These are phyloP conservation scores for Equus przewalskii DNA, from an alignment of 2,113 vertebrate species.

Conservation along the genomic window DNA sequence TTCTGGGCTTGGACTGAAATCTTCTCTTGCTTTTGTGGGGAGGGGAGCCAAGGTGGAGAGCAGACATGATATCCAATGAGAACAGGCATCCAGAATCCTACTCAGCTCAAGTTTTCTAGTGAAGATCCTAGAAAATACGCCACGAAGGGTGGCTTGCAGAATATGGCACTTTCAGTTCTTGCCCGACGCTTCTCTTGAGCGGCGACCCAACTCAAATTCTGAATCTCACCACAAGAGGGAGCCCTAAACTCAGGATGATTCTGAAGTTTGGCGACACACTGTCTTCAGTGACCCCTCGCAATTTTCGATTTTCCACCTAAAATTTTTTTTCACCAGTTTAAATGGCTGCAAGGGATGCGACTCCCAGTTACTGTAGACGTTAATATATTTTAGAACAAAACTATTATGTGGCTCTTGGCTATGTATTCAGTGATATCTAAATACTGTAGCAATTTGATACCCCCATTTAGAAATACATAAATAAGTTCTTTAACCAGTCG, in stretches of 20 bases:
- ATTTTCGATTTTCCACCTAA: background rate
- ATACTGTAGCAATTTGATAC: background rate
- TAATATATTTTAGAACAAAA: background rate
- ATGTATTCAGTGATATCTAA: background rate
- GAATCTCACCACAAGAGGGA: conserved; percentile 23
- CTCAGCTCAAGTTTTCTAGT: background rate
- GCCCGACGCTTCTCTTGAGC: background rate
- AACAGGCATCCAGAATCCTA: background rate
- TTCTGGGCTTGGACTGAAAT: background rate
- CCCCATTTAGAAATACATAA: background rate
- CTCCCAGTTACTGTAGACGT: background rate
- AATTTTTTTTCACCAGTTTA: background rate
- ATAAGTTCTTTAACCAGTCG: background rate
- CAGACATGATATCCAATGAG: accelerated
- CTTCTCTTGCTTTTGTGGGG: background rate
- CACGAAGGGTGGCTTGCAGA: background rate
- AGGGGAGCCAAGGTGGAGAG: background rate
- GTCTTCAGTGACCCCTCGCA: background rate
- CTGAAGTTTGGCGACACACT: background rate
- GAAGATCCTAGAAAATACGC: background rate
- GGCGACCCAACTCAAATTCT: background rate
- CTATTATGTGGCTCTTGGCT: background rate
- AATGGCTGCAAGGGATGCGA: background rate
- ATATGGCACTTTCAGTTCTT: background rate
- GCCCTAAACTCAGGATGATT: background rate